Evolutionary conservation across 1,140 invertebrate genomes (phyloP).

Genomic region (Cryptotermes secundus): DNA sequence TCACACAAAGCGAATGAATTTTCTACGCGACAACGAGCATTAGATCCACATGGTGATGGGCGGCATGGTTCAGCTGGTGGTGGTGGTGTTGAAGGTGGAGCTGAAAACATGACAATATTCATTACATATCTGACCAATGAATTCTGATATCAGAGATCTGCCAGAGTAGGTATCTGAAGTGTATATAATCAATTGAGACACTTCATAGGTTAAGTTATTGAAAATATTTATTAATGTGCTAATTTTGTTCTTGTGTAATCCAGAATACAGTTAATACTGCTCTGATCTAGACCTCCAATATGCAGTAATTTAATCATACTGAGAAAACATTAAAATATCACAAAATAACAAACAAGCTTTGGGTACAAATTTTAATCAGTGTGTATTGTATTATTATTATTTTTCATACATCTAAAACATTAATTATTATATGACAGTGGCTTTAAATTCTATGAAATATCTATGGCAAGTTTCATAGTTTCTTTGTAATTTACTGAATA

Average conservation of each 20-base stretch:
- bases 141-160: neutral
- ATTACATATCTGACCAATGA: neutral
- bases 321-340: neutral
- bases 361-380: too few relatives aligned
- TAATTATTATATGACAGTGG: too few relatives aligned
- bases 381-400: too few relatives aligned
- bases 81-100: conserved; percentile 36
- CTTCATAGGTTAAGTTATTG: too few relatives aligned
- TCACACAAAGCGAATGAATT: conserved; percentile 59
- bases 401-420: too few relatives aligned
- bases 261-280: neutral
- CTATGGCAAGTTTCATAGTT: too few relatives aligned
- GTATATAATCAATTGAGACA: neutral
- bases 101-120: conserved; percentile 25
- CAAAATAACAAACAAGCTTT: neutral
- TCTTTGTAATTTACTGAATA: too few relatives aligned
- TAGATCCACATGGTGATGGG: conserved; percentile 46
- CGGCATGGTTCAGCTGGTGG: conserved; percentile 39
- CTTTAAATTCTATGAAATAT: too few relatives aligned
- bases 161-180: neutral
- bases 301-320: neutral
- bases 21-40: conserved; percentile 43
- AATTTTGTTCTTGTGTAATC: too few relatives aligned
- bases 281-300: neutral
- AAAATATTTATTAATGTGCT: too few relatives aligned